Conservation (phyloP, 2,797 vertebrate genomes). For the Coccyzus lansbergi region DNA sequence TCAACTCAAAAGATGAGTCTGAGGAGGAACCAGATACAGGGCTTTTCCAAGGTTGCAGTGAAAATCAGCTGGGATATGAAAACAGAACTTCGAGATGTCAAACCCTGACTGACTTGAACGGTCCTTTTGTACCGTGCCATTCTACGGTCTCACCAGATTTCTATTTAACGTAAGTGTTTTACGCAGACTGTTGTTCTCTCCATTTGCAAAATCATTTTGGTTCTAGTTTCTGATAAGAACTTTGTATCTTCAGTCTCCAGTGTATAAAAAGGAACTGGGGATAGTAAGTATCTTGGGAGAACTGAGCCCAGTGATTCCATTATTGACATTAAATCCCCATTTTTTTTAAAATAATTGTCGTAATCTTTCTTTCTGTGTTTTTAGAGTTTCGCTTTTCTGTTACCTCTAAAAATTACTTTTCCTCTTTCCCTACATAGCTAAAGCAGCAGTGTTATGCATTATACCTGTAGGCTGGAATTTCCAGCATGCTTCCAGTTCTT, state of each 20-base stretch:
- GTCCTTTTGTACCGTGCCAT: constrained; percentile 64
- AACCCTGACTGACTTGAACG: background rate
- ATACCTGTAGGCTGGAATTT: background rate
- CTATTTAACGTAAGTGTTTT: constrained; percentile 64
- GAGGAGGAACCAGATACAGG: constrained; percentile 56
- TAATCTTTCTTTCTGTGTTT: background rate
- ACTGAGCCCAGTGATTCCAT: background rate
- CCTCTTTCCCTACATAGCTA: background rate
- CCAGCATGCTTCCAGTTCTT: background rate
- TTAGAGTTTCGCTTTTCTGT: background rate
- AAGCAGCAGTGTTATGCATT: background rate
- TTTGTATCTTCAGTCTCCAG: background rate
- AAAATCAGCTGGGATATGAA: constrained; percentile 10
- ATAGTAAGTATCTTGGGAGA: background rate
- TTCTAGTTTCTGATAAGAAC: background rate
- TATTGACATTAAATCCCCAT: background rate
- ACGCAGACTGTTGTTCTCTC: background rate
- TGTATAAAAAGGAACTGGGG: background rate
- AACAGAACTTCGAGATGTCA: constrained; percentile 32
- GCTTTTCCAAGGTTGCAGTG: constrained; percentile 41
- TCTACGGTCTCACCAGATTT: background rate
- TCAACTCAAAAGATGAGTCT: background rate
- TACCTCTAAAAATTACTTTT: background rate
- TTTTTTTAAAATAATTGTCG: background rate
- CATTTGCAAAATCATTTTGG: background rate